Evolutionary conservation across 2,888 invertebrate species (phyloP).

Genomic region (Steinernema hermaphroditum): DNA sequence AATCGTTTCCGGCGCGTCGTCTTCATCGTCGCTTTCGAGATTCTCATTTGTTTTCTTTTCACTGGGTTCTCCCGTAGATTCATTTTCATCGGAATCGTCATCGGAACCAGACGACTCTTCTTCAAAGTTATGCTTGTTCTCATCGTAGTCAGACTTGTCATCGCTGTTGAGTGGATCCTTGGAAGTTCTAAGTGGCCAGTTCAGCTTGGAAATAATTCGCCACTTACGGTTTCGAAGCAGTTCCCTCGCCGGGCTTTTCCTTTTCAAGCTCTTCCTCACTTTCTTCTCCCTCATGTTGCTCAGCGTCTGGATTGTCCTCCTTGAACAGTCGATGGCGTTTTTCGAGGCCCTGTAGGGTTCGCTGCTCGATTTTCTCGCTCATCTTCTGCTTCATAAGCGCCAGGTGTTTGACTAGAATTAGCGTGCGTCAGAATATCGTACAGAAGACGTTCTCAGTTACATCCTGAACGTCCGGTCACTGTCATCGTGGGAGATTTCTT

Average conservation of each 20-base stretch:
- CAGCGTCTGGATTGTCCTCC: slow-evolving; percentile 23
- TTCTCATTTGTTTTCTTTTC: neutral
- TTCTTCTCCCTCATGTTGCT: neutral
- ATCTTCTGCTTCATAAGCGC: slow-evolving; percentile 2
- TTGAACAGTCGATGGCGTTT: slow-evolving; percentile 11
- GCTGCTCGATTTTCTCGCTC: neutral
- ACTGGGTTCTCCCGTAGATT: neutral
- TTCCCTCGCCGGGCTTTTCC: too few relatives aligned
- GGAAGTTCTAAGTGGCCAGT: too few relatives aligned
- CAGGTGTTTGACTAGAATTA: neutral
- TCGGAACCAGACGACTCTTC: neutral
- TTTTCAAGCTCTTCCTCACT: neutral
- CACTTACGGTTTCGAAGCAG: too few relatives aligned
- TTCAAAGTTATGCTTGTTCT: neutral
- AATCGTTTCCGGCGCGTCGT: too few relatives aligned
- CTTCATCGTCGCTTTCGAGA: neutral
- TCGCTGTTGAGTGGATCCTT: neutral
- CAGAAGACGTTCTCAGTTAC: neutral
- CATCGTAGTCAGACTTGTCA: neutral
- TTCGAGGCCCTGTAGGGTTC: neutral
- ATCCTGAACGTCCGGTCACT: neutral
- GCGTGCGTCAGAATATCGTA: neutral
- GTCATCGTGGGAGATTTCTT: slow-evolving; percentile 5
- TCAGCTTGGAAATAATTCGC: too few relatives aligned
- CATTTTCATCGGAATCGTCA: neutral